Evolutionary conservation across 2,113 vertebrate species (phyloP), one percentile per base, ranked within the genome.

Genomic region (Xyrauchen texanus): DNA sequence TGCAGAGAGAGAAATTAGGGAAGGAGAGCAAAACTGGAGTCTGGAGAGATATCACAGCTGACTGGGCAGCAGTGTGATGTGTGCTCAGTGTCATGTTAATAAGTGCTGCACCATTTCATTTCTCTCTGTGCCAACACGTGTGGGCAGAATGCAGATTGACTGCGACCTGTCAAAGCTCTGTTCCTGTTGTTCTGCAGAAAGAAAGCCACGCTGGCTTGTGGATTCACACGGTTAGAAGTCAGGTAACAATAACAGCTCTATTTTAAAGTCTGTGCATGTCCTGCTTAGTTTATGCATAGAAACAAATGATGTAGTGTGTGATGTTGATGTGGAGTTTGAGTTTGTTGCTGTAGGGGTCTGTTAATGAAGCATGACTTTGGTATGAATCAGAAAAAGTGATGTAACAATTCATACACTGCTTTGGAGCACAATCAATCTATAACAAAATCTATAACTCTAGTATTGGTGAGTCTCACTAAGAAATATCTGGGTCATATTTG

Each of bases 41-140:
- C n/a, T n/a, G n/a, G 42, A 11, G n/a, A 63, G 71, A 63, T 2
- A 7, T 15, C 45, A 21, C 13, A 12, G 76, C 55, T 44, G 77
- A 61, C 57, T 42, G 57, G 49, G 68, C 68, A 61, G 11, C 21
- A 52, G 47, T 6, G 34, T 34, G 68, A 79, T 13, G 42, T 68
- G 53, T 47, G 81, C 57, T 72, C 44, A 73, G 49, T 61, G 67
- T 51, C 68, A 60, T 11, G 55, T 60, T 66, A 78, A 60, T 52
- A 45, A 78, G 46, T 62, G 46, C 46, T 63, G 66, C 13, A 53
- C 10, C 15, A 7, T 21, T 58, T 68, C 34, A 12, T 53, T 62
- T 52, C 6, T 58, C 55, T 58, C 13, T 6, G 5, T 58, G 12
- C 55, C n/a, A 15, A n/a, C 55, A 2, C 7, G 16, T 53, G 58